Base-by-base conservation (phyloP, 1,140 invertebrate species). In the Thalassaphorura encarpata region DNA sequence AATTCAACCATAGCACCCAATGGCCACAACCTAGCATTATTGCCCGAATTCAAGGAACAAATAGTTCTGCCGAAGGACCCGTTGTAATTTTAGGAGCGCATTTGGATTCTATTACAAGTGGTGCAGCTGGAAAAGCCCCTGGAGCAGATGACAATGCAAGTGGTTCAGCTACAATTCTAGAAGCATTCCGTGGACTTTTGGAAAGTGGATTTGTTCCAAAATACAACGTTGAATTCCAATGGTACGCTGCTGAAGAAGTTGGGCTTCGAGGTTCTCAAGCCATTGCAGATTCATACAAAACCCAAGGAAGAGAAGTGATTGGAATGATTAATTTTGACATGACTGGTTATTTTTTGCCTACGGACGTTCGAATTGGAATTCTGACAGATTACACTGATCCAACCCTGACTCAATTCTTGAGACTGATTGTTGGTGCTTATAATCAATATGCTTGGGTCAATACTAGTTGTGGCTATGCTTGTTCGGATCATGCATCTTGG, bases 111-210 rank as follows among this genome's bases (percentile, higher is more conserved):
- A 41, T 49, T 19, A 49, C 40, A 21, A 1, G 2, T 8, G n/a
- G 19, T 2, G 45, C n/a, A 3, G 1, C 1, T 31, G 39, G 29
- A 24, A 19, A 16, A 2, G 45, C 45, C 2, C 46, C 48, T 18
- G 55, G 48, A 21, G 40, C 41, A 33, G 47, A 59, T 49, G 57
- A 59, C 36, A 59, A 59, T 45, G 57, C 13, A 11, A 52, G 43
- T 45, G 57, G 57, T 0, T 18, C 27, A n/a, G 52, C n/a, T 3
- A 47, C 23, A 0, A 6, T 54, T n/a, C 36, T 59, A 13, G 57
- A 53, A 26, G 21, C 46, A 16, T 24, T 59, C 4, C 36, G 46
- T 0, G 39, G 26, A 13, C 15, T 59, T 33, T 23, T 49, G 24
- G 36, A 53, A 36, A 28, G 16, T 15, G 40, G 40, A 0, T 42